A percentile compares a stretch with the other conserved stretches of the same genome.
phyloP scores from a whole-genome alignment of 92 coral and sea anemone species.

The Actinostola sp. region DNA sequence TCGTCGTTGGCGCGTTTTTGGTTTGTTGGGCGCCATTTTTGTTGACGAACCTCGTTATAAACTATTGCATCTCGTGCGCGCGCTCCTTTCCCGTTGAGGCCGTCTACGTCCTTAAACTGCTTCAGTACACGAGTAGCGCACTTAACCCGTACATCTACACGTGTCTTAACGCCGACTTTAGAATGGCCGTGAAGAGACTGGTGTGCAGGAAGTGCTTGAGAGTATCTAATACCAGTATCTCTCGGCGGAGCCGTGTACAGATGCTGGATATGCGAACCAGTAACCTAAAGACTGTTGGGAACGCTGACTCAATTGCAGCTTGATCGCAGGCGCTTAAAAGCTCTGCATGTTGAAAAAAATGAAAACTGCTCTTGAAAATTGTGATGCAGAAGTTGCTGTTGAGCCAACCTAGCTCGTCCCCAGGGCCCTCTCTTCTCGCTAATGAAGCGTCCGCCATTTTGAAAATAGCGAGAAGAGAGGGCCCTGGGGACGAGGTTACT shows the following conservation, averaged over 20 bases:
- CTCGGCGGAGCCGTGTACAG: constrained; percentile 11
- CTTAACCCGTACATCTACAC: constrained; percentile 61
- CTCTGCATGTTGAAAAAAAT: no score
- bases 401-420: no score
- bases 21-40: constrained; percentile 64
- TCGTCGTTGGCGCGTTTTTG: constrained; percentile 54
- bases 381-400: no score
- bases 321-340: no score
- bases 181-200: constrained; percentile 50
- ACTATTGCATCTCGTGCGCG: constrained; percentile 25
- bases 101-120: constrained; percentile 30
- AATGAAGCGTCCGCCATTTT: no score
- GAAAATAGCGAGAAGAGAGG: no score
- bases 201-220: constrained; percentile 26
- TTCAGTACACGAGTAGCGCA: constrained; percentile 58
- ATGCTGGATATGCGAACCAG: constrained; percentile 26
- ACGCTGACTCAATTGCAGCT: not conserved
- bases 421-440: no score
- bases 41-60: constrained; percentile 32
- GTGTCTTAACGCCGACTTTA: constrained; percentile 45
- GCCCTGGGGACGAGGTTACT: no score
- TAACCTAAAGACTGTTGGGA: constrained; percentile 14
- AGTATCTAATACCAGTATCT: constrained; percentile 6
- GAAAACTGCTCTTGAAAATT: no score
- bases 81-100: constrained; percentile 3